phyloP scores from a whole-genome alignment of 1,140 invertebrate species.

The Aphelenchoides besseyi region DNA sequence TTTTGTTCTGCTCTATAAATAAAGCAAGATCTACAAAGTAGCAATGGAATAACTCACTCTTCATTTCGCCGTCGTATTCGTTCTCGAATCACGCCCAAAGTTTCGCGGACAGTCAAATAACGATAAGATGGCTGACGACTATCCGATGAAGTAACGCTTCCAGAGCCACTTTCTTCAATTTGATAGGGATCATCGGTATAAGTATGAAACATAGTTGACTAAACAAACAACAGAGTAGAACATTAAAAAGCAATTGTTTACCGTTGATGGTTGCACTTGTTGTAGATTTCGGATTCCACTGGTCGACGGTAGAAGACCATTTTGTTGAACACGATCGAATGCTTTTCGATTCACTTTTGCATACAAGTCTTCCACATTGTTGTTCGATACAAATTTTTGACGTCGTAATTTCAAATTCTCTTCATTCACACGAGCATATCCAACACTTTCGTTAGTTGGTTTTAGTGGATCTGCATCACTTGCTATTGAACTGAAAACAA shows the following conservation, averaged over 20 bases:
- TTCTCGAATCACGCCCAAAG: constrained; percentile 42
- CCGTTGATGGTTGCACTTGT: constrained; percentile 5
- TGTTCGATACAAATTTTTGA: background rate
- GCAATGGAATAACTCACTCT: constrained; percentile 4
- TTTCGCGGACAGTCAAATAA: constrained; percentile 46
- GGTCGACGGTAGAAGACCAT: background rate
- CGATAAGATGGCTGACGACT: constrained; percentile 46
- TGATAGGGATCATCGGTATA: constrained; percentile 18
- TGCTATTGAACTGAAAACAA: constrained; percentile 40
- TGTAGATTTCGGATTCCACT: background rate
- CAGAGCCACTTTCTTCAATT: constrained; percentile 43
- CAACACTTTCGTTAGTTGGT: background rate
- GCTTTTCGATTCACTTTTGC: constrained; percentile 37
- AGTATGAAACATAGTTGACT: background rate
- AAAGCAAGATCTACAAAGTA: background rate
- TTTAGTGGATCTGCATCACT: constrained; percentile 27
- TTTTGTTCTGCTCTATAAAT: background rate
- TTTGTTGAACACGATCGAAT: background rate
- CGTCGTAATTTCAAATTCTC: background rate
- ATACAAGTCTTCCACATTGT: constrained; percentile 41
- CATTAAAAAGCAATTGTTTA: background rate
- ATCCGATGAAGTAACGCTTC: constrained; percentile 26
- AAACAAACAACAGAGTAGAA: background rate
- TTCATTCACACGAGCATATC: constrained; percentile 30
- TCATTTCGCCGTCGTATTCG: constrained; percentile 39